Base-by-base conservation (phyloP, 2,113 vertebrate genomes). In the Archilochus colubris region DNA sequence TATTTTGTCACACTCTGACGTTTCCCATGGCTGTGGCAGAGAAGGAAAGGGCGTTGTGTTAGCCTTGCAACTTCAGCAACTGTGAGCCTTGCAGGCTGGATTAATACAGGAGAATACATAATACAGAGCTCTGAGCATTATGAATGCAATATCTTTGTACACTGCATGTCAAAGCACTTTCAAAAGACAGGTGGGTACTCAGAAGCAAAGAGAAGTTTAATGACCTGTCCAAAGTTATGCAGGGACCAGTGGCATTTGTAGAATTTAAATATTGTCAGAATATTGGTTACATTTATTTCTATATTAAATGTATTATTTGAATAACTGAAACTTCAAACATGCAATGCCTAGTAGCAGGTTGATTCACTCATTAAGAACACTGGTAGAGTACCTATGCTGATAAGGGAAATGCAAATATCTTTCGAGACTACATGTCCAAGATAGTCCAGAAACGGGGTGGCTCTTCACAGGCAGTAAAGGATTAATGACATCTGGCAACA, bases 351-450 rank as follows among this genome's bases (percentile, higher is more conserved):
- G 75, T 18, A 87, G 40, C 23, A 62, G 28, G 22, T 7, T 67
- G 28, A 62, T 38, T 88, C 4, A 8, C 40, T 64, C 14, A 27
- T 53, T 38, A 61, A 40, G 16, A 66, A 59, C 80, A 44, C 17
- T 28, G 20, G 24, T 38, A 55, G 21, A 50, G 12, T 10, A 66
- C 44, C 13, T 68, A 13, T 31, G 36, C 30, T 93, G 54, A 28
- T 46, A 61, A 66, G 5, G 14, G 13, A 89, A 89, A 44, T 8
- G 16, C 40, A 91, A 23, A 16, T 51, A 5, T 63, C 27, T 59
- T 57, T 0, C 1, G 25, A 75, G 59, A 51, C 44, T 44, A 6
- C 0, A 2, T 43, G 38, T 12, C 25, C 44, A 76, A 36, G 13
- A 44, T 7, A 77, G 20, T 7, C 61, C 44, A 86, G 43, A 44